A percentile compares a stretch with the other conserved stretches of the same genome.
These are phyloP conservation scores for Brienomyrus longianalis DNA, from an alignment of 2,113 vertebrate genomes.

Conservation along the genomic window DNA sequence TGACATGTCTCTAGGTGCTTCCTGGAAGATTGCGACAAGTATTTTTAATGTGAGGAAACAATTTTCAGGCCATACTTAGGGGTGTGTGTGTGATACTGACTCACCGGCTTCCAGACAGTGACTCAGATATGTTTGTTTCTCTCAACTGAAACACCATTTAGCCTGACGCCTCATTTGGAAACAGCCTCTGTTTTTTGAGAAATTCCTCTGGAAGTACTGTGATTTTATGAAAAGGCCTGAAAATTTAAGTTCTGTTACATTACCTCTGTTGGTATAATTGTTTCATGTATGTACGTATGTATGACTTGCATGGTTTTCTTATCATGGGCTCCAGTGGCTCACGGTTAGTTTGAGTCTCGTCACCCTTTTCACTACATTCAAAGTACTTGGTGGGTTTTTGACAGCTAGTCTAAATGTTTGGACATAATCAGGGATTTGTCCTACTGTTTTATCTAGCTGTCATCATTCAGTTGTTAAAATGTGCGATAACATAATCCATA, in stretches of 20 bases:
- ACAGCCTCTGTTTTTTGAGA: not conserved
- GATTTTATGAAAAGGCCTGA: not conserved
- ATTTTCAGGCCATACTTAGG: not conserved
- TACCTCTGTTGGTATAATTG: not conserved
- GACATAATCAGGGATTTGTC: too few species aligned
- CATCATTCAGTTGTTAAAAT: too few species aligned
- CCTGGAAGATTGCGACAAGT: not conserved
- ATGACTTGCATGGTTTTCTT: not conserved
- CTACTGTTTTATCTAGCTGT: too few species aligned
- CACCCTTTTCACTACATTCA: not conserved
- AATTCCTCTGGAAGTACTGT: not conserved
- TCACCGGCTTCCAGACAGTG: conserved; percentile 13
- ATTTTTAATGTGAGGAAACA: not conserved
- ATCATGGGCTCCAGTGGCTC: not conserved
- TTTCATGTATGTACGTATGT: not conserved
- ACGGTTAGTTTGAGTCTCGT: not conserved
- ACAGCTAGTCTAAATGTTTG: not conserved
- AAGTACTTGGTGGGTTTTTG: not conserved
- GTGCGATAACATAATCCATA: too few species aligned
- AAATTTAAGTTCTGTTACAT: not conserved
- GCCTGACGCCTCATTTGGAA: not conserved
- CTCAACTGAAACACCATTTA: not conserved
- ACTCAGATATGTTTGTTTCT: not conserved
- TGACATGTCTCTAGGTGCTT: not conserved
- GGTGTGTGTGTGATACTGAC: not conserved